Conservation (phyloP, 2,113 vertebrate genomes). For the Eretmochelys imbricata region DNA sequence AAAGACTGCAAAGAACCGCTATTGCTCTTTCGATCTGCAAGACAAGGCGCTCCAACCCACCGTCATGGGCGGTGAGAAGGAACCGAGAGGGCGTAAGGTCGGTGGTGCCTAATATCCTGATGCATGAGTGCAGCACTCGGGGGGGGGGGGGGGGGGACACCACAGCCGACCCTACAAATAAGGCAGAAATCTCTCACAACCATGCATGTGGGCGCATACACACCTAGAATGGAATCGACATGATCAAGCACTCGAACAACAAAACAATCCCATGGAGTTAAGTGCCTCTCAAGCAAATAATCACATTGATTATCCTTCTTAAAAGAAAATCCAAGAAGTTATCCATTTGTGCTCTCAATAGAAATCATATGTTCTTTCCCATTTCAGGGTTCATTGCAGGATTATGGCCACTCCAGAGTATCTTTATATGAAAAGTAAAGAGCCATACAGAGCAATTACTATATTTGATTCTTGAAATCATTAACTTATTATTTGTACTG, state of each 20-base stretch:
- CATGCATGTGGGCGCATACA: no score
- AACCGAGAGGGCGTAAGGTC: no score
- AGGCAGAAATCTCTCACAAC: no score
- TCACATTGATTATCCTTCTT: constrained; percentile 64
- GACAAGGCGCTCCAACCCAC: no score
- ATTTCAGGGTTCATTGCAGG: neutral
- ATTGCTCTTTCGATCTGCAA: no score
- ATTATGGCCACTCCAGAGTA: constrained; percentile 47
- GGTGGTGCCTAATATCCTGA: no score
- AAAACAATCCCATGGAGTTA: constrained; percentile 74
- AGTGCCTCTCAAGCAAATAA: constrained; percentile 74
- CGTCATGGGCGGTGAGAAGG: no score
- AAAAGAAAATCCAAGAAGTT: constrained; percentile 43
- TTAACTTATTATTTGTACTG: neutral
- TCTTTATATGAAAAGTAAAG: neutral
- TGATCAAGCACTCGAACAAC: neutral
- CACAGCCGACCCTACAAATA: no score
- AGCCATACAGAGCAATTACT: neutral
- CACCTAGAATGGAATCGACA: no score
- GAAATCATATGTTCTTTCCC: neutral
- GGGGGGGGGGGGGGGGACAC: no score
- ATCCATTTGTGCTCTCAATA: neutral
- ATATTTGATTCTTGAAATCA: neutral
- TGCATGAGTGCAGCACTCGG: no score
- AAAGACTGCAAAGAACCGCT: no score